Evolutionary conservation across 2,888 invertebrate genomes (phyloP).

Genomic region (Gerris lacustris): DNA sequence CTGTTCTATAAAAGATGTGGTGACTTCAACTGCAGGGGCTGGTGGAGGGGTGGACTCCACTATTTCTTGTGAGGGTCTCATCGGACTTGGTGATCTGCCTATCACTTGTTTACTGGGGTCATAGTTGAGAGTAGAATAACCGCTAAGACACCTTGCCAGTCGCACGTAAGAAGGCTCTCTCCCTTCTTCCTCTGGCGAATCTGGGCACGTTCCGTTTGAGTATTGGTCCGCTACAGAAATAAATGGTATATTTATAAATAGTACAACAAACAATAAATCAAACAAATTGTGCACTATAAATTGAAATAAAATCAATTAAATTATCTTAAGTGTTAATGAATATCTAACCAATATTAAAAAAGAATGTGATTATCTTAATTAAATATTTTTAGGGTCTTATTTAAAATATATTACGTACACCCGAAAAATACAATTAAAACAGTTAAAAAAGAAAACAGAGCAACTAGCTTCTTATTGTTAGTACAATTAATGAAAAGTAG

Average conservation of each 20-base stretch:
- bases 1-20: slow-evolving; percentile 67
- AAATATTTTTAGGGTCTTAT: no score
- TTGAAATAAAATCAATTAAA: no score
- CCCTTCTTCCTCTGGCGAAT: slow-evolving; percentile 1
- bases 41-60: slow-evolving; percentile 37
- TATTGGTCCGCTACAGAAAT: neutral
- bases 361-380: no score
- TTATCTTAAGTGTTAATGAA: no score
- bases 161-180: slow-evolving; percentile 73
- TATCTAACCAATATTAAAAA: no score
- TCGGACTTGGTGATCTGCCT: slow-evolving; percentile 37
- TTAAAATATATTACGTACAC: no score
- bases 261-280: neutral
- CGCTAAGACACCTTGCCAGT: slow-evolving; percentile 79
- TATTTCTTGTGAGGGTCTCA: slow-evolving; percentile 44
- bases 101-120: slow-evolving; percentile 71
- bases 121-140: slow-evolving; percentile 73
- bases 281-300: no score
- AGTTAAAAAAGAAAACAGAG: no score
- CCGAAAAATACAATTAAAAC: no score
- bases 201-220: neutral
- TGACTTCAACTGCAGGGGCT: slow-evolving; percentile 17
- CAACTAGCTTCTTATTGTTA: no score
- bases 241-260: neutral
- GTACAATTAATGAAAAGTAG: no score